These are phyloP conservation scores for Anthoscopus minutus DNA, from an alignment of 2,113 vertebrate genomes.

Conservation along the genomic window DNA sequence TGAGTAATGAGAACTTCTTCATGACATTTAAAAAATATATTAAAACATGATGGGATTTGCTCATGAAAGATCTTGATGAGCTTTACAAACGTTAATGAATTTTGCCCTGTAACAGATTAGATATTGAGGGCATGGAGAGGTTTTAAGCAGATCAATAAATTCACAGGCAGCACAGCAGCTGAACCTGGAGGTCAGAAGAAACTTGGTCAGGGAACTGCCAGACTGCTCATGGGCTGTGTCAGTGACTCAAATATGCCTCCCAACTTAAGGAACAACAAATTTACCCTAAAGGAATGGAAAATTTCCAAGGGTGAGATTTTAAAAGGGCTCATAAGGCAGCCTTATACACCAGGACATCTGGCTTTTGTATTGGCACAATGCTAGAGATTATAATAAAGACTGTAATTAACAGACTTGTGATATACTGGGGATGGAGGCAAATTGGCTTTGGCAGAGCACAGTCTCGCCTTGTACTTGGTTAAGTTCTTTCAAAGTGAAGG, in stretches of 20 bases:
- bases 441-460: neutral
- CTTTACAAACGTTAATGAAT: slow-evolving; percentile 42
- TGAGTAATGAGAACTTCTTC: neutral
- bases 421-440: neutral
- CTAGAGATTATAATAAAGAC: neutral
- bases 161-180: neutral
- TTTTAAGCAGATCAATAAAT: slow-evolving; percentile 33
- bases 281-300: neutral
- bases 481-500: neutral
- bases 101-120: slow-evolving; percentile 24
- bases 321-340: neutral
- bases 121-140: neutral
- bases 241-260: neutral
- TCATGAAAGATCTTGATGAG: slow-evolving; percentile 48
- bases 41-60: slow-evolving; percentile 39
- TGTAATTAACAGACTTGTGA: neutral
- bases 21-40: slow-evolving; percentile 36
- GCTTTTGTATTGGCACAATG: neutral
- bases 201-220: neutral
- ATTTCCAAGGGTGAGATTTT: neutral
- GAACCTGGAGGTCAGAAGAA: neutral
- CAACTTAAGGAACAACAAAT: neutral
- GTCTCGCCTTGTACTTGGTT: neutral
- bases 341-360: neutral
- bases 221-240: neutral